These are phyloP conservation scores for Polypedilum vanderplanki DNA, from an alignment of 1,140 invertebrate species.

Conservation along the genomic window DNA sequence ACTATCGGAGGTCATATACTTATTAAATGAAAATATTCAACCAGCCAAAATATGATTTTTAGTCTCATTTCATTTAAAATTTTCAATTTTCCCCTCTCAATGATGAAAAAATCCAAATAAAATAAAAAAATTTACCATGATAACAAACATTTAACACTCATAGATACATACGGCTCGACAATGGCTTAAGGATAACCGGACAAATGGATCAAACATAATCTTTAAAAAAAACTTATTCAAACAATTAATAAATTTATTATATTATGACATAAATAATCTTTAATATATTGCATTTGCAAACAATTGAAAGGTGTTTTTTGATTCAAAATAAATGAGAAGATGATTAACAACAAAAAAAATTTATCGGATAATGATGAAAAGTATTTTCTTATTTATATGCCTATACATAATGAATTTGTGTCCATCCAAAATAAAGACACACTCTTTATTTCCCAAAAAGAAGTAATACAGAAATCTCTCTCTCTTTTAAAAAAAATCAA, in stretches of 20 bases:
- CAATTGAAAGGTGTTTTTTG: conserved; percentile 17
- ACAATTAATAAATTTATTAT: background rate
- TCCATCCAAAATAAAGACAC: too few relatives aligned
- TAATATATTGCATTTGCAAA: too few relatives aligned
- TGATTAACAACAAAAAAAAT: background rate
- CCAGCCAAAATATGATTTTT: background rate
- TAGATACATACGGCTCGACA: background rate
- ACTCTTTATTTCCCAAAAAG: too few relatives aligned
- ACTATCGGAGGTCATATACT: background rate
- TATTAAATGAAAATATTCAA: background rate
- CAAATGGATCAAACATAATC: background rate
- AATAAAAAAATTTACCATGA: background rate
- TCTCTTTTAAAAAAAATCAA: too few relatives aligned
- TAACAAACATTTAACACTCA: background rate
- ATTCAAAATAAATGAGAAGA: background rate
- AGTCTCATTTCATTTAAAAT: background rate
- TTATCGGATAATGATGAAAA: conserved; percentile 2
- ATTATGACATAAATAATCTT: background rate
- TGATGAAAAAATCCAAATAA: background rate
- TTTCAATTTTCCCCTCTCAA: background rate
- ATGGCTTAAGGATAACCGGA: background rate
- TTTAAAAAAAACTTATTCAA: background rate
- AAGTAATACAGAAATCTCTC: too few relatives aligned
- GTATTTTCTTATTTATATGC: background rate
- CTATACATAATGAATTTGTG: too few relatives aligned